Percentiles rank a stretch among this genome's conserved stretches.
phyloP scores from a whole-genome alignment of 53 echinoderm and acorn worm species.

The Echinometra lucunter region DNA sequence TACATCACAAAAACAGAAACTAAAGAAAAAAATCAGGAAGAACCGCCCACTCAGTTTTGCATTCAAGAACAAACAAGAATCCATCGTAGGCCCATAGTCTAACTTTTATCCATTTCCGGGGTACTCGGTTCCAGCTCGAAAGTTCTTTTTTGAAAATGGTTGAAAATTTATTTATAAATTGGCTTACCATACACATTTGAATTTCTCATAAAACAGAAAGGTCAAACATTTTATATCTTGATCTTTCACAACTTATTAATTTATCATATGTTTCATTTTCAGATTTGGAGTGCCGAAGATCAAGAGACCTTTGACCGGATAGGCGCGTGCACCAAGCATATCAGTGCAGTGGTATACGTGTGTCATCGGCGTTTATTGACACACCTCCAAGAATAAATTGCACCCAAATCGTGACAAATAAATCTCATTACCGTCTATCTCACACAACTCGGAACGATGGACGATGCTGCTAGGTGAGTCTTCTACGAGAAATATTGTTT shows the following conservation, averaged over 20 bases:
- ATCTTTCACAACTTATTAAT: background rate
- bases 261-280: background rate
- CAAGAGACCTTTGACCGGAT: slow-evolving; percentile 44
- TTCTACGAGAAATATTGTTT: slow-evolving; percentile 23
- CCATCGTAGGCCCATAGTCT: background rate
- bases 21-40: background rate
- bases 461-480: background rate
- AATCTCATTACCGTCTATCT: background rate
- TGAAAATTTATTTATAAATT: background rate
- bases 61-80: background rate
- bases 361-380: background rate
- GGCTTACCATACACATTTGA: background rate
- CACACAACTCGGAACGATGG: background rate
- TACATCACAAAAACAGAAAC: background rate
- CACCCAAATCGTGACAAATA: background rate
- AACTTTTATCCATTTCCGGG: background rate
- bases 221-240: background rate
- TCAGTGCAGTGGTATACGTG: background rate
- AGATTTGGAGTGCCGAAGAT: background rate
- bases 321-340: background rate
- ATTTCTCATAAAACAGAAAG: slow-evolving; percentile 7
- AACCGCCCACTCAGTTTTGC: background rate
- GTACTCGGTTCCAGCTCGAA: background rate
- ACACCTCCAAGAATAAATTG: background rate
- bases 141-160: background rate